Evolutionary conservation across 2,797 vertebrate genomes (phyloP), one percentile per base, ranked within the genome.

Genomic region (Coregonus sp.): DNA sequence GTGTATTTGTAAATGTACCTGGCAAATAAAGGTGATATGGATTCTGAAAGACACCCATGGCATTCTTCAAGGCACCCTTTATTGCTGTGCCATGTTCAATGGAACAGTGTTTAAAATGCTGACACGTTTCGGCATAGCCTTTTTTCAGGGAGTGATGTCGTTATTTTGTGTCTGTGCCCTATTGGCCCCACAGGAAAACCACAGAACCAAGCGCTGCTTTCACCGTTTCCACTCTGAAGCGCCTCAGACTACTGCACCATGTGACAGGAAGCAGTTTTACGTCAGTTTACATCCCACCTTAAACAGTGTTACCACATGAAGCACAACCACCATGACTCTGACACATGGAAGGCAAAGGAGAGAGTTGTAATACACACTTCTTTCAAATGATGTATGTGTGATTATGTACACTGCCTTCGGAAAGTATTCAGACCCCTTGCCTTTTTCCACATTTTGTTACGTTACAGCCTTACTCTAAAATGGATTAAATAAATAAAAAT

Each of bases 181-280:
- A 7, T n/a, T 59, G 56, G 56, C 63, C 63, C 11, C 63, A 31
- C 25, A 66, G 63, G 63, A 31, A 66, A 66, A 65, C 61, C 25
- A 65, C 61, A 29, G 61, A 29, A 65, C 61, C 61, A 25, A 65
- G n/a, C 15, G 20, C 29, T 14, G 14, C 63, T 66, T 33, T 29
- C 29, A 31, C 63, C 29, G 29, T 66, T 76, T 72, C 54, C 65
- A 56, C 74, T 31, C 63, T 35, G 33, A 65, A 56, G 40, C 37
- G 33, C 73, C 35, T n/a, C 2, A 59, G 37, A 31, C 69, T 71
- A 25, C n/a, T 40, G 51, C 12, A 15, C 69, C 70, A 72, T 54
- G 70, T 54, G 70, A 72, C 47, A 72, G 25, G 50, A 52, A 72
- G 70, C 29, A 54, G 29, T 25, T 54, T 54, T 52, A 31, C 14